phyloP scores from a whole-genome alignment of 2,888 invertebrate species.

The Xanthia icteritia region DNA sequence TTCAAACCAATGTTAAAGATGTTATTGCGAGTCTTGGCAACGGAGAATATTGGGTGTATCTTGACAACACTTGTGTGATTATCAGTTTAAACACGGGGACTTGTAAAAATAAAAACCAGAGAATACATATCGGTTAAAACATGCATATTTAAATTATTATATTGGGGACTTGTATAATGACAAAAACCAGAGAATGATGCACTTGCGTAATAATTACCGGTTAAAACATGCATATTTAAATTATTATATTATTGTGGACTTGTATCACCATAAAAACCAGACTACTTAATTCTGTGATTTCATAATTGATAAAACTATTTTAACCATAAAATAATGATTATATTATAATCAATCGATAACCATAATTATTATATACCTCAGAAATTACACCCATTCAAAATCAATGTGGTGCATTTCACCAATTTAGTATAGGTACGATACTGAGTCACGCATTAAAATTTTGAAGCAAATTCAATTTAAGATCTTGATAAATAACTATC shows the following conservation, averaged over 20 bases:
- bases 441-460: constrained; percentile 61
- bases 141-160: constrained; percentile 32
- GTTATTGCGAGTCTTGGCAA: constrained; percentile 61
- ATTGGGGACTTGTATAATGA: constrained; percentile 17
- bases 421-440: constrained; percentile 59
- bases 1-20: constrained; percentile 56
- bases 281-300: constrained; percentile 65
- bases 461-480: constrained; percentile 70
- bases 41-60: constrained; percentile 54
- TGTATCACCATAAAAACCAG: constrained; percentile 45
- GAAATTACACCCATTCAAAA: constrained; percentile 48
- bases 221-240: constrained; percentile 29
- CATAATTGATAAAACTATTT: constrained; percentile 42
- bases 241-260: constrained; percentile 32
- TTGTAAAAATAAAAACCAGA: constrained; percentile 44
- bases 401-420: constrained; percentile 48
- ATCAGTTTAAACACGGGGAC: constrained; percentile 18
- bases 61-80: constrained; percentile 23
- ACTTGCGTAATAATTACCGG: constrained; percentile 30
- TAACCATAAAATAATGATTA: constrained; percentile 59
- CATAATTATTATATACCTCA: constrained; percentile 41
- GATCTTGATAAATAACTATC: constrained; percentile 80
- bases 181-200: constrained; percentile 38
- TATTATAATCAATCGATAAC: constrained; percentile 21
- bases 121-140: constrained; percentile 26